These are phyloP conservation scores for Pan paniscus DNA, from an alignment of 2,113 vertebrate genomes.

Conservation along the genomic window DNA sequence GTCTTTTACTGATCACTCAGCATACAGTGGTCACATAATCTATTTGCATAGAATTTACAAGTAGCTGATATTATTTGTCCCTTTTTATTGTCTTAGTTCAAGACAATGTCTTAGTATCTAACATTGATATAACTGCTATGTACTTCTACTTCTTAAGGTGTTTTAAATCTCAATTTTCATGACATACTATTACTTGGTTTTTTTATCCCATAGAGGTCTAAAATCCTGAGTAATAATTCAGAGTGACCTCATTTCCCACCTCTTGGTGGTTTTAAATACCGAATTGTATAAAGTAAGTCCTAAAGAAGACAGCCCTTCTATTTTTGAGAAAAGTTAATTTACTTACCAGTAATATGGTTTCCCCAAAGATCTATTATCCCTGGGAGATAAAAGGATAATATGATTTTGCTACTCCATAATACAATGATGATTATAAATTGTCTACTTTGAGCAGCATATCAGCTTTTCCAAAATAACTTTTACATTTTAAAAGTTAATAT, in stretches of 20 bases:
- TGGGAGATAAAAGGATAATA: not conserved
- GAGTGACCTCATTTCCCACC: not conserved
- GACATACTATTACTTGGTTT: not conserved
- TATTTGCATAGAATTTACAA: not conserved
- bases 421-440: not conserved
- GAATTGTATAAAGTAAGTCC: not conserved
- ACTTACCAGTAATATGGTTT: not conserved
- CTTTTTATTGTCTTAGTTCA: not conserved
- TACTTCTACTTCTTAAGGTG: not conserved
- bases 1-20: not conserved
- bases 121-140: not conserved
- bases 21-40: not conserved
- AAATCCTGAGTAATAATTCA: not conserved
- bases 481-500: constrained; percentile 2
- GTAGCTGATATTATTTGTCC: not conserved
- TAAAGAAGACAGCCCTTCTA: not conserved
- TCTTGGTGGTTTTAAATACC: not conserved
- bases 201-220: not conserved
- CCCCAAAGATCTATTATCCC: not conserved
- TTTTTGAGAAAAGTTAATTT: constrained; percentile 37
- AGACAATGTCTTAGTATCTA: not conserved
- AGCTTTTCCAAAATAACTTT: not conserved
- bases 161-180: not conserved
- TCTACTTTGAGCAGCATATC: not conserved
- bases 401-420: not conserved